Evolutionary conservation across 2,888 invertebrate species (phyloP), one percentile per base, ranked within the genome.

Genomic region (Deroplatys truncata): DNA sequence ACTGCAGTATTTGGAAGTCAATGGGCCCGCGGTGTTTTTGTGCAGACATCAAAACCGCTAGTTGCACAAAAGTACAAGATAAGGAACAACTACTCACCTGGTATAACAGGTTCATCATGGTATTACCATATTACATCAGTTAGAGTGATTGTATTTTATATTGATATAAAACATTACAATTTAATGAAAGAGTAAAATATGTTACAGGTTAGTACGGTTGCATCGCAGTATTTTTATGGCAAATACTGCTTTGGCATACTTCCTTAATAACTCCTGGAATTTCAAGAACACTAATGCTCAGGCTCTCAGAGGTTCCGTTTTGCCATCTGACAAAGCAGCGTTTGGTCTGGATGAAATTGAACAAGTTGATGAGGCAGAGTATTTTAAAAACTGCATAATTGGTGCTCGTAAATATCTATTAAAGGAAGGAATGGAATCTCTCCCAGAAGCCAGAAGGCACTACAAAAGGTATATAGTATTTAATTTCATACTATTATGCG

Each of bases 181-280:
- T 43, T 43, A 10, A 43, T 43, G 10, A 43, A 9, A 35, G 10
- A 43, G 43, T 43, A 43, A 43, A 20, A 25, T 72, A 72, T 86
- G 90, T 92, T 92, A 83, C 92, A 98, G 98, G 93, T 94, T 98
- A 90, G 93, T 98, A 16, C 96, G 95, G 93, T 92, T 98, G 43
- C 98, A 98, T 92, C 95, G 96, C n/a, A 96, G 96, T 91, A 96
- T 98, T 87, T 98, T 96, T 93, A 95, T 95, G 31, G 96, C 98
- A 0, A 96, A 96, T 92, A 94, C 94, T 89, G 97, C 97, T 0
- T 92, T 98, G 3, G 94, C 95, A 25, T 97, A 96, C 93, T 98
- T 98, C 92, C 94, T 97, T 1, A 95, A 94, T 0, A 96, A 97
- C 92, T 95, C 97, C 91, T 99, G 98, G 98, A 94, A 93, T 0